These are phyloP conservation scores for Ispidina picta DNA, from an alignment of 2,797 vertebrate species.

Conservation along the genomic window DNA sequence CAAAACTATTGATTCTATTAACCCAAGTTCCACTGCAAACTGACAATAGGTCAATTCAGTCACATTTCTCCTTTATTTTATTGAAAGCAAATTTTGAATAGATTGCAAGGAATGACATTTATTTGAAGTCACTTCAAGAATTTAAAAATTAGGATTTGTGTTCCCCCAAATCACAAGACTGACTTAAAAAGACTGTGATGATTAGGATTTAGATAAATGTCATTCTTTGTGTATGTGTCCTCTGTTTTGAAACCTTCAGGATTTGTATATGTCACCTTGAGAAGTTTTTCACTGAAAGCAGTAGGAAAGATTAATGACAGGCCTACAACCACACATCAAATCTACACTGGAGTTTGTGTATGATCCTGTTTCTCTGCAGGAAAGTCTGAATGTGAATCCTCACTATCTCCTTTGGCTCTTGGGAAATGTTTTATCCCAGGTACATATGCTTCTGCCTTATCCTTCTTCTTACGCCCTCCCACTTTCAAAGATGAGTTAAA, in stretches of 20 bases:
- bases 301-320: neutral
- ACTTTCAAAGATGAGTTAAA: conserved; percentile 10
- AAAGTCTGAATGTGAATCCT: conserved; percentile 9
- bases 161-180: neutral
- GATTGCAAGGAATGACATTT: neutral
- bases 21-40: neutral
- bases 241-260: neutral
- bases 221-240: neutral
- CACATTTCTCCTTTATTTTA: neutral
- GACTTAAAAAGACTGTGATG: neutral
- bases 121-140: neutral
- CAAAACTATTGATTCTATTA: conserved; percentile 21
- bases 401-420: neutral
- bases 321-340: neutral
- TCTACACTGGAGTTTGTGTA: neutral
- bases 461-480: neutral
- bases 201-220: neutral
- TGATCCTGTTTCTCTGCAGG: neutral
- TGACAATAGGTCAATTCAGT: neutral
- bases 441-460: neutral
- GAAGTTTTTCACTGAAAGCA: neutral
- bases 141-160: neutral
- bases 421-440: neutral
- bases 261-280: neutral
- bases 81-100: neutral